phyloP scores from a whole-genome alignment of 2,113 vertebrate species.

The Desmodus rotundus region DNA sequence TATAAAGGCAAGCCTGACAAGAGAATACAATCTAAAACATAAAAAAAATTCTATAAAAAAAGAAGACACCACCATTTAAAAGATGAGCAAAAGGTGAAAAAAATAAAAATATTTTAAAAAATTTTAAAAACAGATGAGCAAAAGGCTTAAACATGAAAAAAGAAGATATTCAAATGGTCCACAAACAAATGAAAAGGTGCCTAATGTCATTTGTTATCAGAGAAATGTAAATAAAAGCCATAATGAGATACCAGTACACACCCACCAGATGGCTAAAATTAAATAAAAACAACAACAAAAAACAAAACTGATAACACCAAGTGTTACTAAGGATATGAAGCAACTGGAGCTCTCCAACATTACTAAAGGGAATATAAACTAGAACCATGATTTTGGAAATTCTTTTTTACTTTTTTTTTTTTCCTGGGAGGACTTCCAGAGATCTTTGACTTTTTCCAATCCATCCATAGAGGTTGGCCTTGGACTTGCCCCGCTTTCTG shows the following conservation, averaged over 20 bases:
- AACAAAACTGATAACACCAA: not conserved
- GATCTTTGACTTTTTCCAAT: not conserved
- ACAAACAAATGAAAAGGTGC: not conserved
- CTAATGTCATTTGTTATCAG: not conserved
- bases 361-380: not conserved
- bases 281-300: too few relatives aligned
- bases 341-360: not conserved
- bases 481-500: not conserved
- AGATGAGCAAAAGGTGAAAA: not conserved
- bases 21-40: not conserved
- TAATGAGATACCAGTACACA: not conserved
- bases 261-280: not conserved
- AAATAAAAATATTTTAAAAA: too few relatives aligned
- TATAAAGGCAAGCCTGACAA: not conserved
- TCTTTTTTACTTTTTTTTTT: not conserved
- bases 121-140: not conserved
- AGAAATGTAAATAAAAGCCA: not conserved
- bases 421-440: not conserved
- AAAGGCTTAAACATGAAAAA: not conserved
- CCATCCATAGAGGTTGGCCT: not conserved
- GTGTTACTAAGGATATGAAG: not conserved
- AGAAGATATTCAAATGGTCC: not conserved
- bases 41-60: not conserved
- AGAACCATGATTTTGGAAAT: not conserved
- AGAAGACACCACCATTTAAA: not conserved